Evolutionary conservation across 2,888 invertebrate genomes (phyloP).

Genomic region (Epsilonema sp.): DNA sequence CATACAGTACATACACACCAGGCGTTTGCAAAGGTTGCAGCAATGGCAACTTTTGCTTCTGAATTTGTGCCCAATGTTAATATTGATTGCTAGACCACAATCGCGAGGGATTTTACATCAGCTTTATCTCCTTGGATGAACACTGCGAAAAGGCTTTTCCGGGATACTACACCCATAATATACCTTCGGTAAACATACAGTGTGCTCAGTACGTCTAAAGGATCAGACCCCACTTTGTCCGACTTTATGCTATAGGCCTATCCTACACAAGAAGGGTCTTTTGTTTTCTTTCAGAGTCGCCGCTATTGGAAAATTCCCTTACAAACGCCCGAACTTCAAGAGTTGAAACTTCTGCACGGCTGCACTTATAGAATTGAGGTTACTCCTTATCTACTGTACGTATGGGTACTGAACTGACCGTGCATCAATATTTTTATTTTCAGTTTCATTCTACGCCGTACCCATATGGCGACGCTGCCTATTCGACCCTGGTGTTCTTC

Average conservation of each 20-base stretch:
- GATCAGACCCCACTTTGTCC: no score
- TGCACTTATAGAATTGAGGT: conserved; percentile 1
- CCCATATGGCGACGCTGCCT: conserved; percentile 14
- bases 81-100: conserved; percentile 11
- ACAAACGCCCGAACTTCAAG: background rate
- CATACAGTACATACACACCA: no score
- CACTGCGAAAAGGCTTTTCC: conserved; percentile 15
- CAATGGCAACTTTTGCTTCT: no score
- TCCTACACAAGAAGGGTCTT: no score
- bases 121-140: conserved; percentile 12
- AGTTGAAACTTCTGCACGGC: background rate
- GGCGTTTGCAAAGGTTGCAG: no score
- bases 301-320: background rate
- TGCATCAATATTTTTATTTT: conserved; percentile 12
- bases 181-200: conserved; percentile 12
- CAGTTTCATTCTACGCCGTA: conserved; percentile 18
- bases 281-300: background rate
- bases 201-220: no score
- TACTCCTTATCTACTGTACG: no score
- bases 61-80: no score
- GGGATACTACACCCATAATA: conserved; percentile 15
- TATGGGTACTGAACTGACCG: no score
- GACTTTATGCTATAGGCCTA: background rate
- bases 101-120: conserved; percentile 15
- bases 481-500: conserved; percentile 8